Percentiles rank a stretch among this genome's conserved stretches.
These are phyloP conservation scores for Crambe crambe DNA, from an alignment of 37 sponge, comb jelly and placozoan genomes.

Conservation along the genomic window DNA sequence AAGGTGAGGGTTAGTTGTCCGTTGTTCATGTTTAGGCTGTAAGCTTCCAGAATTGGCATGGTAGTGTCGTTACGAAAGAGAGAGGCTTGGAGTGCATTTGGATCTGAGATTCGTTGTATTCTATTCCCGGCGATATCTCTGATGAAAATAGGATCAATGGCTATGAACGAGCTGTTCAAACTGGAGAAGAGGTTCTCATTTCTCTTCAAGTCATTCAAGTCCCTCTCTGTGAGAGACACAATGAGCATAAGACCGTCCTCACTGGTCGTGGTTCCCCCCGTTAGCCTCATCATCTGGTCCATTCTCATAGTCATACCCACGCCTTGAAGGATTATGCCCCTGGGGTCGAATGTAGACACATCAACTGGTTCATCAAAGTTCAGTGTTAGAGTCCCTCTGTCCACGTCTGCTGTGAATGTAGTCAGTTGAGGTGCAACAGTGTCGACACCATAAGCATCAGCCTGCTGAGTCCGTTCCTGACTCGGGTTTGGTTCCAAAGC, in stretches of 20 bases:
- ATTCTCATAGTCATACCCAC: conserved; percentile 24
- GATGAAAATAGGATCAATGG: conserved; percentile 59
- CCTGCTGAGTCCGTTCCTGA: conserved; percentile 7
- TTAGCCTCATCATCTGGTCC: conserved; percentile 41
- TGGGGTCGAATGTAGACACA: conserved; percentile 55
- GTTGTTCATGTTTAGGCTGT: conserved; percentile 80
- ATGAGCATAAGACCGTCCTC: conserved; percentile 70
- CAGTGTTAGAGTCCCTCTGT: conserved; percentile 53
- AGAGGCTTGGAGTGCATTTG: conserved; percentile 60
- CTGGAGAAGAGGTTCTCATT: conserved; percentile 63
- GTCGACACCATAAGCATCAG: conserved; percentile 53
- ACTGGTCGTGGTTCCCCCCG: conserved; percentile 74
- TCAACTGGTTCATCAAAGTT: conserved; percentile 93
- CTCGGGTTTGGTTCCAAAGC: conserved; percentile 66
- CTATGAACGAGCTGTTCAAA: conserved; percentile 59
- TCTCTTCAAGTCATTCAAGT: conserved; percentile 83
- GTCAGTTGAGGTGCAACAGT: conserved; percentile 51
- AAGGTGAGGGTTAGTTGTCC: conserved; percentile 69
- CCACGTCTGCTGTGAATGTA: conserved; percentile 71
- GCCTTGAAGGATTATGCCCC: conserved; percentile 69
- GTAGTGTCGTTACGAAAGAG: conserved; percentile 67
- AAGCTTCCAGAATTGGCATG: conserved; percentile 64
- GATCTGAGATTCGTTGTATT: conserved; percentile 63
- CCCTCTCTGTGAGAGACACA: conserved; percentile 40
- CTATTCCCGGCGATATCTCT: conserved; percentile 86